Evolutionary conservation across 1,140 invertebrate genomes (phyloP).

Genomic region (Microvelia longipes): DNA sequence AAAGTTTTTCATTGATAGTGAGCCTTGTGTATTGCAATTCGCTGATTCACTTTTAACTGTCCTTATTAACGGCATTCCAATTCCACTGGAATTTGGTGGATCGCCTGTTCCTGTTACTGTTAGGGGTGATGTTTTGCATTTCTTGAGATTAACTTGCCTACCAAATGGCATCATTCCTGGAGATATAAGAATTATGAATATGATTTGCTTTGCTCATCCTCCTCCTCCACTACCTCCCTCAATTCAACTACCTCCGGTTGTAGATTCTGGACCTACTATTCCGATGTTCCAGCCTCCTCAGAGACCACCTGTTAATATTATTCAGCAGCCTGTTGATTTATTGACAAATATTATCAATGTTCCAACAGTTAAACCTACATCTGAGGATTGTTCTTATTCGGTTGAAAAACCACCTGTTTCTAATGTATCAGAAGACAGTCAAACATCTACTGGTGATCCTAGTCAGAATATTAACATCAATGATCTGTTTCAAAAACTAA

Average conservation of each 20-base stretch:
- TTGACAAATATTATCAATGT: background rate
- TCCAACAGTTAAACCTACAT: background rate
- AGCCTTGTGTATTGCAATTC: conserved; percentile 61
- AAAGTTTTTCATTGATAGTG: conserved; percentile 56
- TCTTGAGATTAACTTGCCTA: conserved; percentile 62
- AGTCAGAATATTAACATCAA: background rate
- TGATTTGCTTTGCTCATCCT: conserved; percentile 37
- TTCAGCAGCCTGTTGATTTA: background rate
- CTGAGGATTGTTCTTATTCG: background rate
- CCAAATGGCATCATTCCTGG: conserved; percentile 57
- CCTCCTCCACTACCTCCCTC: conserved; percentile 15
- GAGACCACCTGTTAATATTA: background rate
- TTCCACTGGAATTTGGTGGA: conserved; percentile 70
- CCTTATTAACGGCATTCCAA: conserved; percentile 66
- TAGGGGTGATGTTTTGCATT: conserved; percentile 62
- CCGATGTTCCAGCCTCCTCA: conserved; percentile 2
- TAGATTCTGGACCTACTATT: background rate
- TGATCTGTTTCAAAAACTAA: background rate
- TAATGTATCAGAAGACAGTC: background rate
- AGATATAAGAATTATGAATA: conserved; percentile 46
- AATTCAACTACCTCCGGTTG: conserved; percentile 11
- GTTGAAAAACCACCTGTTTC: background rate
- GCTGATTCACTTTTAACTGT: conserved; percentile 57
- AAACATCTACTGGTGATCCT: background rate
- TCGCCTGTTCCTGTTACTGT: conserved; percentile 74